phyloP scores from a whole-genome alignment of 2,888 invertebrate genomes.

The Stictocephala bisonia region DNA sequence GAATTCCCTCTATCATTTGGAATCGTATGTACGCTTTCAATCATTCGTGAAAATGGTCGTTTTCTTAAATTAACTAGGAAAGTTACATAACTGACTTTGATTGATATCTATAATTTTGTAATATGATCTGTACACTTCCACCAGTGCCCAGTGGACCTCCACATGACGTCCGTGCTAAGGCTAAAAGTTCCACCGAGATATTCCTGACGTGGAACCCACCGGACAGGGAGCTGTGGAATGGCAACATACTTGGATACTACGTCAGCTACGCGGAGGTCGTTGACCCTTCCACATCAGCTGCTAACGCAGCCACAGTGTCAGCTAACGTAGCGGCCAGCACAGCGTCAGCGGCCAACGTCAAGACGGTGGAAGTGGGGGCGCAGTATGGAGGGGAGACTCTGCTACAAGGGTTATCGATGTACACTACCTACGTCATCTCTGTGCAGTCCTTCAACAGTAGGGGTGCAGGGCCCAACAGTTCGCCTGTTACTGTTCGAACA shows the following conservation, averaged over 20 bases:
- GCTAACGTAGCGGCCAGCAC: slow-evolving; percentile 63
- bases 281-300: slow-evolving; percentile 57
- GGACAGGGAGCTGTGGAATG: slow-evolving; percentile 87
- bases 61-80: no score
- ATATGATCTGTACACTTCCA: no score
- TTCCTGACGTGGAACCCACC: slow-evolving; percentile 90
- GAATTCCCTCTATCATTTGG: no score
- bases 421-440: slow-evolving; percentile 82
- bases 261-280: slow-evolving; percentile 82
- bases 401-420: slow-evolving; percentile 79
- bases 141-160: slow-evolving; percentile 80
- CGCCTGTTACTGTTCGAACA: slow-evolving; percentile 81
- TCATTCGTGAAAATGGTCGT: no score
- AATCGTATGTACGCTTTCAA: no score
- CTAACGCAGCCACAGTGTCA: slow-evolving; percentile 63
- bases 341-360: slow-evolving; percentile 77
- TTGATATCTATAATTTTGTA: no score
- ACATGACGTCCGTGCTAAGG: slow-evolving; percentile 82
- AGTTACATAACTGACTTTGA: no score
- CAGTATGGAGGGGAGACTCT: slow-evolving; percentile 77
- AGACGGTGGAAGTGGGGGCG: slow-evolving; percentile 75
- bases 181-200: slow-evolving; percentile 86
- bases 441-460: slow-evolving; percentile 90
- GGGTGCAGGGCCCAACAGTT: slow-evolving; percentile 86
- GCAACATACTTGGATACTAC: slow-evolving; percentile 87